phyloP scores from a whole-genome alignment of 2,113 vertebrate genomes.

The Hippocampus abdominalis region DNA sequence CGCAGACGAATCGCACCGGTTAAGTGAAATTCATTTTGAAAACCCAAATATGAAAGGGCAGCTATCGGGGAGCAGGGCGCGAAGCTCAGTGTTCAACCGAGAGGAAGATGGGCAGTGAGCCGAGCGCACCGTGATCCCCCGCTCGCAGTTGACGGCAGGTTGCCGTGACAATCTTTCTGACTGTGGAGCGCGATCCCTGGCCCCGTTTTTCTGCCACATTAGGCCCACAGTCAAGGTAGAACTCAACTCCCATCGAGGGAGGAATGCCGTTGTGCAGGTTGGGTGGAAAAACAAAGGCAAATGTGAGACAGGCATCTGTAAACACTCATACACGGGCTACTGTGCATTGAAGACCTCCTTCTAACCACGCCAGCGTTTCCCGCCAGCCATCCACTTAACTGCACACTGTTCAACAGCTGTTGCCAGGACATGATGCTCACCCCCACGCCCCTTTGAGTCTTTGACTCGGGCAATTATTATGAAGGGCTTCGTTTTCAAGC shows the following conservation, averaged over 20 bases:
- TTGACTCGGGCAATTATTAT: constrained; percentile 53
- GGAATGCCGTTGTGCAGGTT: not conserved
- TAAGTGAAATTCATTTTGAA: constrained; percentile 28
- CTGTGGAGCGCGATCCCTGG: constrained; percentile 44
- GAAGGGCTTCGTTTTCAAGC: constrained; percentile 50
- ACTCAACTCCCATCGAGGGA: constrained; percentile 20
- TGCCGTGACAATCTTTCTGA: constrained; percentile 34
- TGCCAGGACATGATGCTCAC: constrained; percentile 15
- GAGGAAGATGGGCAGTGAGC: constrained; percentile 20
- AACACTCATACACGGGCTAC: not conserved
- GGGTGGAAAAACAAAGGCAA: not conserved
- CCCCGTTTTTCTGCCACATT: constrained; percentile 61
- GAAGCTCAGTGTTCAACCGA: constrained; percentile 40
- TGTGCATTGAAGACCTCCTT: not conserved
- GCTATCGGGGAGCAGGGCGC: not conserved
- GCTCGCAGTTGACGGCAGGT: constrained; percentile 26
- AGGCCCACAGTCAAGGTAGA: constrained; percentile 45
- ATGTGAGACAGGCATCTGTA: not conserved
- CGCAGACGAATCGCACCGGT: constrained; percentile 18
- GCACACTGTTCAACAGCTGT: constrained; percentile 49
- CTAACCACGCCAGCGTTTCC: not conserved
- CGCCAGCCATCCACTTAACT: constrained; percentile 2
- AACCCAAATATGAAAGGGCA: constrained; percentile 10
- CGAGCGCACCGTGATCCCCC: constrained; percentile 2
- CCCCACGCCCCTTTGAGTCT: constrained; percentile 29